phyloP scores from a whole-genome alignment of 2,888 invertebrate genomes.

The Drosophila antonietae region DNA sequence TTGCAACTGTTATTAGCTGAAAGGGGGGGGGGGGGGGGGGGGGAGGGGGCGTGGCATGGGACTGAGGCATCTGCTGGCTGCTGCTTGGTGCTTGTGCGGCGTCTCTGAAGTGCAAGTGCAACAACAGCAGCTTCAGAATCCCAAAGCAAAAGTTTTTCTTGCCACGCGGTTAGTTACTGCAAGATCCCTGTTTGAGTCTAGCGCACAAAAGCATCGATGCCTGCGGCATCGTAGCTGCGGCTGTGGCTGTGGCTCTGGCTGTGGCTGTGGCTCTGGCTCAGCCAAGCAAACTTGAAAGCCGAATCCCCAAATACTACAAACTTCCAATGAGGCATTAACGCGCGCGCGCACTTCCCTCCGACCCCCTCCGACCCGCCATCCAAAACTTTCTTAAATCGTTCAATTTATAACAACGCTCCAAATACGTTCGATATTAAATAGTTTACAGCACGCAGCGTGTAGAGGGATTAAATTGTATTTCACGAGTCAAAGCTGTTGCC shows the following conservation, averaged over 20 bases:
- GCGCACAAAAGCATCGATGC: conserved; percentile 59
- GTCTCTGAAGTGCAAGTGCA: conserved; percentile 78
- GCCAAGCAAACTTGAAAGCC: conserved; percentile 28
- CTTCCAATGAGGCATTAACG: conserved; percentile 40
- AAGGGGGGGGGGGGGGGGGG: neutral
- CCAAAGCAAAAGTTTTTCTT: conserved; percentile 79
- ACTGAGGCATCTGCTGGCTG: neutral
- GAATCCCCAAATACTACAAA: conserved; percentile 28
- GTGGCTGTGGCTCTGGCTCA: conserved; percentile 28
- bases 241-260: conserved; percentile 30
- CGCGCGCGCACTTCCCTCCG: conserved; percentile 7
- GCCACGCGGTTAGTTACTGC: conserved; percentile 71
- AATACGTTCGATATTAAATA: conserved; percentile 36
- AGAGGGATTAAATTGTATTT: neutral
- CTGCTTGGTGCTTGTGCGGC: conserved; percentile 67
- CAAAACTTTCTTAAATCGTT: conserved; percentile 39
- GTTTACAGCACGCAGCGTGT: conserved; percentile 7
- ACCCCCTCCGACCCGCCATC: neutral
- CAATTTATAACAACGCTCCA: conserved; percentile 28
- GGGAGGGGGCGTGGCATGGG: neutral
- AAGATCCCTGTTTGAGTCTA: conserved; percentile 64
- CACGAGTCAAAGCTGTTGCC: neutral
- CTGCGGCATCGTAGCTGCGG: conserved; percentile 45
- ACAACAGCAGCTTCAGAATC: conserved; percentile 56
- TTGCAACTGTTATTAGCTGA: conserved; percentile 76